These are phyloP conservation scores for Epistrophella euchroma DNA, from an alignment of 2,888 invertebrate genomes.

Conservation along the genomic window DNA sequence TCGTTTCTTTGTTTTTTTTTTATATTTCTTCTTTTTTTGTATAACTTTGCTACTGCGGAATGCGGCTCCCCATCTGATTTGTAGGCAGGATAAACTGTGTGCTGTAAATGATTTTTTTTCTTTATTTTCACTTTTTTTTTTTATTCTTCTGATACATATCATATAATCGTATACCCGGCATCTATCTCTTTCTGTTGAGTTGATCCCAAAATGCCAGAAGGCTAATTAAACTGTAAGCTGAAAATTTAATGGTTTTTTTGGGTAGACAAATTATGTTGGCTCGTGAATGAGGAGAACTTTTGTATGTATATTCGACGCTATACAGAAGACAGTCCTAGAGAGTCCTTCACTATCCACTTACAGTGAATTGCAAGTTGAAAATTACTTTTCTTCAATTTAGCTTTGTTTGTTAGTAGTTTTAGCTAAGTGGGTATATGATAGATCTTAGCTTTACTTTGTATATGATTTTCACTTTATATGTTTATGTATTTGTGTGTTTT, in stretches of 20 bases:
- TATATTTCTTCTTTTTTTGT: slow-evolving; percentile 5
- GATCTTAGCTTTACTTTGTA: slow-evolving; percentile 5
- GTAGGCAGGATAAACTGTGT: slow-evolving; percentile 63
- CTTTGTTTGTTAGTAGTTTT: slow-evolving; percentile 49
- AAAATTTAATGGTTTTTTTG: slow-evolving; percentile 72
- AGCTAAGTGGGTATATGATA: slow-evolving; percentile 32
- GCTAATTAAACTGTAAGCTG: slow-evolving; percentile 74
- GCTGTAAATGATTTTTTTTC: slow-evolving; percentile 29
- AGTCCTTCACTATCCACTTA: slow-evolving; percentile 70
- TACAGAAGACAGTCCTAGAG: neutral
- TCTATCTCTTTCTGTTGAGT: slow-evolving; percentile 46
- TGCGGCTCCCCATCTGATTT: slow-evolving; percentile 57
- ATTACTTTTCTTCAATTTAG: slow-evolving; percentile 69
- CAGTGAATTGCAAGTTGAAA: slow-evolving; percentile 71
- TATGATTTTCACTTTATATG: slow-evolving; percentile 16
- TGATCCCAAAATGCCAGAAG: slow-evolving; percentile 74
- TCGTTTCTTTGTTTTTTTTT: neutral
- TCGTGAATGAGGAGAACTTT: slow-evolving; percentile 48
- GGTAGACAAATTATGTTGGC: slow-evolving; percentile 68
- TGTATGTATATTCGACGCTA: neutral
- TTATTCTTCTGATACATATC: slow-evolving; percentile 34
- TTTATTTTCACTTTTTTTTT: slow-evolving; percentile 31
- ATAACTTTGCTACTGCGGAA: slow-evolving; percentile 58
- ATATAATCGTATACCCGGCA: neutral
- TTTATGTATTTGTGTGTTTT: neutral